A percentile compares a stretch with the other conserved stretches of the same genome.
These are phyloP conservation scores for Trematocara nigrifrons DNA, from an alignment of 2,113 vertebrate genomes.

Conservation along the genomic window DNA sequence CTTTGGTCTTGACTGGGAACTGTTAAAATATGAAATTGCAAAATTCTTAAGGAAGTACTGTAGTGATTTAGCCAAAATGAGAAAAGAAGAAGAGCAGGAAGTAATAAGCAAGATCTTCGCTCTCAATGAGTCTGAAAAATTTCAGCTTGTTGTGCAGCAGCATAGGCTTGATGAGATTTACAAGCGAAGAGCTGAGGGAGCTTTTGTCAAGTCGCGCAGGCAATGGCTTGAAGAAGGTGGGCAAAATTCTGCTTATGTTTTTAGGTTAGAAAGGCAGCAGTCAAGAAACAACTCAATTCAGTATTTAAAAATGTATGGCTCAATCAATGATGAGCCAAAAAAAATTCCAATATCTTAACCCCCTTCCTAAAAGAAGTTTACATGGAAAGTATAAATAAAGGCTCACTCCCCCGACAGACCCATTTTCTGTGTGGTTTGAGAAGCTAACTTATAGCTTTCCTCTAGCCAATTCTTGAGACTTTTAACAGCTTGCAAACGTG, in stretches of 20 bases:
- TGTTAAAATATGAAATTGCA: neutral
- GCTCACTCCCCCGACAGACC: neutral
- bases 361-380: neutral
- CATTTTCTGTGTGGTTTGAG: fast-evolving
- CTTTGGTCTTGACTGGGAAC: neutral
- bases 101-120: neutral
- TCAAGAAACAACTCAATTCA: neutral
- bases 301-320: neutral
- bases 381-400: neutral
- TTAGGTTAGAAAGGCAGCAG: neutral
- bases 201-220: neutral
- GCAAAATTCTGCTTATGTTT: fast-evolving
- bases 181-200: neutral
- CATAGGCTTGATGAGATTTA: neutral
- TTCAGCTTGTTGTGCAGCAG: neutral
- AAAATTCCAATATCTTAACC: neutral
- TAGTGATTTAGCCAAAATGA: neutral
- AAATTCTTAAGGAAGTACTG: neutral
- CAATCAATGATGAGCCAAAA: neutral
- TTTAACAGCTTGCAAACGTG: neutral
- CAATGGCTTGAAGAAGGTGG: neutral
- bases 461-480: fast-evolving
- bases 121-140: neutral
- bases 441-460: neutral
- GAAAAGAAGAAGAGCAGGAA: neutral